Evolutionary conservation across 2,888 invertebrate species (phyloP).

Genomic region (Hartigia nigra): DNA sequence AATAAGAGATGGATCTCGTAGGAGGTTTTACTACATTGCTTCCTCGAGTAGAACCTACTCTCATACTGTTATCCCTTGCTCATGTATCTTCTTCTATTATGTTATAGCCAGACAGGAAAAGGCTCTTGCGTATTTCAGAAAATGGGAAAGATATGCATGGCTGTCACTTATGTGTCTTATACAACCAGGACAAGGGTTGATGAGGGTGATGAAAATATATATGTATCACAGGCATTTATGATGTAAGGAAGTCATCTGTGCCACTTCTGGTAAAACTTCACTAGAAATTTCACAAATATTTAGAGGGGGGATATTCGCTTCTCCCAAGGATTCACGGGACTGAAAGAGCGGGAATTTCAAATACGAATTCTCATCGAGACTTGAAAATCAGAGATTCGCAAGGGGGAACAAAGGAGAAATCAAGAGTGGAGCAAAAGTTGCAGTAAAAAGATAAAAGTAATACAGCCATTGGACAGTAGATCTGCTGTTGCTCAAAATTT

Average conservation of each 20-base stretch:
- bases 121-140: neutral
- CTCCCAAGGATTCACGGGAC: too few species aligned
- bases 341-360: neutral
- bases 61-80: neutral
- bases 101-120: neutral
- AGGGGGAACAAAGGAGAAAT: too few species aligned
- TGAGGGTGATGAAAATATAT: neutral
- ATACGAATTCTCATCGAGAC: neutral
- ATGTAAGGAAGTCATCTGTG: neutral
- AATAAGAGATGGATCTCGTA: neutral
- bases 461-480: neutral
- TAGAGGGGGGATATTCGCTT: too few species aligned
- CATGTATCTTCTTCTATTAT: neutral
- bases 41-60: neutral
- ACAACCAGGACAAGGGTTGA: neutral
- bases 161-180: neutral
- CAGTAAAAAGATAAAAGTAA: neutral
- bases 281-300: neutral
- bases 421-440: neutral
- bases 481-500: neutral
- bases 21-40: neutral
- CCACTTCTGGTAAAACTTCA: neutral
- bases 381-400: too few species aligned
- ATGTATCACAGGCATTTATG: neutral
- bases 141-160: neutral